Base-by-base conservation (phyloP, 1,140 invertebrate species). In the Drosophila ananassae region DNA sequence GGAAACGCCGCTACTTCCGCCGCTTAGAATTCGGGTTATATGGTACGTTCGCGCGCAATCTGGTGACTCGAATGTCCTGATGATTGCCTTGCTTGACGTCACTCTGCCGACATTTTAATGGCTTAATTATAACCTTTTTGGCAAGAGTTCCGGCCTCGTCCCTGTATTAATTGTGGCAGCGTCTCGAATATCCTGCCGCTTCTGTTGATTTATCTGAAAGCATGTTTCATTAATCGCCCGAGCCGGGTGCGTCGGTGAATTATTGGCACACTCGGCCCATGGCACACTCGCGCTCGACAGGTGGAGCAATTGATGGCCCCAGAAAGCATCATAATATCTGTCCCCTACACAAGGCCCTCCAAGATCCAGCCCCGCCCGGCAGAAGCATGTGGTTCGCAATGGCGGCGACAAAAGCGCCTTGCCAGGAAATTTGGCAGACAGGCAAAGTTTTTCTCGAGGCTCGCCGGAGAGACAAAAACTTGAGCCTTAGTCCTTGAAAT, bases 61-160 rank as follows among this genome's bases (percentile, higher is more conserved):
- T 77, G 54, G 54, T 63, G 57, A 47, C 50, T 52, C 48, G 52
- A 44, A 48, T 47, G 34, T 37, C 57, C 72, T 55, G 52, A 48
- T 57, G 63, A 69, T 69, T 64, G 25, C 64, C 69, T n/a, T n/a
- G 51, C 63, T 22, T 54, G 34, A 60, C 58, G 74, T 81, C 69
- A 60, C 37, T 48, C 73, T 87, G 81, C 72, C 81, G 64, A 48
- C 64, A 72, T 68, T 32, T 71, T 87, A 68, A 74, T 67, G 68
- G 51, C 77, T 80, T 85, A 85, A 80, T 85, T 85, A 87, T 77
- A 80, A 34, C 63, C 60, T 59, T 59, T 73, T 77, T 30, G 55
- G 59, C 53, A 76, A 48, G 50, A 37, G 39, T 30, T 69, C 50
- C 57, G 51, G 57, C 30, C 41, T 21, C 32, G 22, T 17, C 30